A percentile compares a stretch with the other conserved stretches of the same genome.
phyloP scores from a whole-genome alignment of 1,140 invertebrate species.

The Drosophila erecta region DNA sequence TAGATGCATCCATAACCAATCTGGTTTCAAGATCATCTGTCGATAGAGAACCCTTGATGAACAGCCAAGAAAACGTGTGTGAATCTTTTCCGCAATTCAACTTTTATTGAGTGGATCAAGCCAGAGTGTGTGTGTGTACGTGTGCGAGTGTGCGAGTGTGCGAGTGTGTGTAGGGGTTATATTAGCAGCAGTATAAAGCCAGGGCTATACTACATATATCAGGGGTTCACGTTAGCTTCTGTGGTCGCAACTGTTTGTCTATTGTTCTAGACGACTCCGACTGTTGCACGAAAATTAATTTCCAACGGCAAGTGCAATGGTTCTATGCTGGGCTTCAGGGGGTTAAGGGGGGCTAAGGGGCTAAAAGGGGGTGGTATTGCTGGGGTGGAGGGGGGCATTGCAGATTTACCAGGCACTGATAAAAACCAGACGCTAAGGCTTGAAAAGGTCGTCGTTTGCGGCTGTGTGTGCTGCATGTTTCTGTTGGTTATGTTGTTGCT shows the following conservation, averaged over 20 bases:
- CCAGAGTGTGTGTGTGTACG: not conserved
- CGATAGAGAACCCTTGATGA: slow-evolving; percentile 20
- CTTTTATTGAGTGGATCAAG: slow-evolving; percentile 56
- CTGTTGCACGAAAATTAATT: slow-evolving; percentile 82
- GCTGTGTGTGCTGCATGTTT: slow-evolving; percentile 9
- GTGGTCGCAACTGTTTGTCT: slow-evolving; percentile 63
- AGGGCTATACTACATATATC: slow-evolving; percentile 19
- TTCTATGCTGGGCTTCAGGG: not conserved
- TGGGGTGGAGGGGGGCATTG: slow-evolving; percentile 16
- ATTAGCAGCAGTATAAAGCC: not conserved
- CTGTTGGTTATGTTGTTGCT: slow-evolving; percentile 22
- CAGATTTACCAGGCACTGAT: slow-evolving; percentile 74
- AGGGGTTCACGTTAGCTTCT: slow-evolving; percentile 58
- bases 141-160: not conserved
- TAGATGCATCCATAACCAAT: slow-evolving; percentile 38
- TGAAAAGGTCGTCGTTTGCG: slow-evolving; percentile 69
- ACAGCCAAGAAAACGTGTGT: slow-evolving; percentile 56
- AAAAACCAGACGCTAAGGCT: slow-evolving; percentile 73
- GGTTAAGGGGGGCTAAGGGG: not conserved
- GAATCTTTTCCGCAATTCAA: slow-evolving; percentile 47
- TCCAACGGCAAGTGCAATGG: slow-evolving; percentile 76
- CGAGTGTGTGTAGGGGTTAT: not conserved
- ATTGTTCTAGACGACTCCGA: slow-evolving; percentile 73
- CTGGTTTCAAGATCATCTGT: slow-evolving; percentile 41
- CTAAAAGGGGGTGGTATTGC: not conserved